Base-by-base conservation (phyloP, 2,888 invertebrate species). In the Microplitis deprimator region DNA sequence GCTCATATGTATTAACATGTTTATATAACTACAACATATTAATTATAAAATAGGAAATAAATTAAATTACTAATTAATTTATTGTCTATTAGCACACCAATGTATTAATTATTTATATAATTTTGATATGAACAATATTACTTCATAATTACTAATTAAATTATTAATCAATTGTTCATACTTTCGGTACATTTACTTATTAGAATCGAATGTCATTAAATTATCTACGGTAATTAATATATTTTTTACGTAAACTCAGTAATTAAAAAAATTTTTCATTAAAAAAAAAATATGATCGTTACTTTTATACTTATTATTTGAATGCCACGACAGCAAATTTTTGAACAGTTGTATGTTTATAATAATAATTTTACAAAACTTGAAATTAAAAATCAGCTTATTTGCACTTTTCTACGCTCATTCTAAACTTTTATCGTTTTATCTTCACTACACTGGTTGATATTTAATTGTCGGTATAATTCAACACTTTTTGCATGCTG, bases 41-140 rank as follows among this genome's bases (percentile, higher is more conserved):
- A 64, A 20, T 20, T 16, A 64, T 16, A 64, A 64, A 64, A 64
- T n/a, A 64, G 16, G 20, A 64, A 20, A 64, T 5, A 64, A 64
- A 64, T 13, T 50, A 6, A 50, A 50, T 50, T 50, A 50, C 50
- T 50, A 7, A 50, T 50, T 50, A 13, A 50, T 50, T 50, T 50
- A 50, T 50, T 50, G 50, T 8, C 50, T 13, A 50, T 50, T 50
- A 50, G 13, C 50, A 13, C 50, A 50, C 10, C 50, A 50, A 50
- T 50, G 5, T 13, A 50, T 50, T 50, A 50, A 50, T 50, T 50
- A 29, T 13, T 13, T 50, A 50, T 50, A 50, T 50, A 8, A 50
- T 50, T 8, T 50, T 3, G 13, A 13, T 50, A 50, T 50, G 0
- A 13, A 50, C 13, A 8, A 50, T 50, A 10, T 8, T 50, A 13